Evolutionary conservation across 2,797 vertebrate species (phyloP).

Genomic region (Petrocephalus schoutedeni): DNA sequence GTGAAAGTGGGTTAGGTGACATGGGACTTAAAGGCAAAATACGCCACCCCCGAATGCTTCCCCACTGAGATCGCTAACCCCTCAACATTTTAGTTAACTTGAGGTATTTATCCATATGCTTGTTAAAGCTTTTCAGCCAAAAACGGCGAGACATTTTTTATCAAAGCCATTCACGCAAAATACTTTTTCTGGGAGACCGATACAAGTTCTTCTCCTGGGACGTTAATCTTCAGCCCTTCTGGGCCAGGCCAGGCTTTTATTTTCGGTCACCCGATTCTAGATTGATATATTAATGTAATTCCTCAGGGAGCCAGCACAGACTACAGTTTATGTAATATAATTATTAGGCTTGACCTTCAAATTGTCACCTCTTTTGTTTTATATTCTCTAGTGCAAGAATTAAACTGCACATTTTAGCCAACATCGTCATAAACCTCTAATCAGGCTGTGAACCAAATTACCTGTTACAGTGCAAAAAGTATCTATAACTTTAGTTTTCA

Average conservation of each 20-base stretch:
- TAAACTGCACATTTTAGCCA: not conserved
- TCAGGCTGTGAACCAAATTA: not conserved
- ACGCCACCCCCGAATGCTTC: not conserved
- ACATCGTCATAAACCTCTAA: not conserved
- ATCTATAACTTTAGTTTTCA: not conserved
- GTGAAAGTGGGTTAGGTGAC: slow-evolving; percentile 36
- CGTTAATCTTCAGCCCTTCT: not conserved
- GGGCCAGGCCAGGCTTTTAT: not conserved
- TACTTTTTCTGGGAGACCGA: not conserved
- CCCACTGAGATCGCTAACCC: not conserved
- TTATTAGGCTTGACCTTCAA: not conserved
- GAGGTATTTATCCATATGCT: not conserved
- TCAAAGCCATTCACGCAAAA: not conserved
- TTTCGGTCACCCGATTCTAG: not conserved
- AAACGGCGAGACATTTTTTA: not conserved
- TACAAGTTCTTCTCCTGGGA: not conserved
- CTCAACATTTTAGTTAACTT: not conserved
- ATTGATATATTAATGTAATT: not conserved
- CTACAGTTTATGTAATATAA: not conserved
- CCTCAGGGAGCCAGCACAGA: not conserved
- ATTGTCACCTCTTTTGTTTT: not conserved
- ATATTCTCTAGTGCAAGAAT: not conserved
- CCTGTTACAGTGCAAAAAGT: not conserved
- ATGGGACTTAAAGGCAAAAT: slow-evolving; percentile 32
- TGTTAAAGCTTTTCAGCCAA: not conserved